Evolutionary conservation across 53 echinoderm and acorn worm genomes (phyloP).

Genomic region (Henricia sp.): DNA sequence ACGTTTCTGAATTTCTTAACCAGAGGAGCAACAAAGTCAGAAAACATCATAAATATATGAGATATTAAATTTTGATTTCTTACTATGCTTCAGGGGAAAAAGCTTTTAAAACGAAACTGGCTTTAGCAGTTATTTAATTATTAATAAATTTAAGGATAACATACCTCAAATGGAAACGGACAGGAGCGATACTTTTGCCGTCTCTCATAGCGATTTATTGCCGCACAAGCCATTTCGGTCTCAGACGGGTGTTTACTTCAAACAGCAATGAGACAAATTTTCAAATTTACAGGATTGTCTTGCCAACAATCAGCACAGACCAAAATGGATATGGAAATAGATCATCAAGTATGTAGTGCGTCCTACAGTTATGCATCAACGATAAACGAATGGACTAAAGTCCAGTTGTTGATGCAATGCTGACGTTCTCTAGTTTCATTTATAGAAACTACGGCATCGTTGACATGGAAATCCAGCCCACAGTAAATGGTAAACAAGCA

Average conservation of each 20-base stretch:
- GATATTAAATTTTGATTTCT: no score
- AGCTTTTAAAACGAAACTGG: neutral
- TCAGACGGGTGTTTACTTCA: neutral
- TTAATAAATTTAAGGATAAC: neutral
- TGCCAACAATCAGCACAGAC: no score
- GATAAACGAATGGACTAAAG: no score
- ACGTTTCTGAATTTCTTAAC: no score
- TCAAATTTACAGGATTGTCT: no score
- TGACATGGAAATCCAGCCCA: slow-evolving; percentile 16
- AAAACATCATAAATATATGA: no score
- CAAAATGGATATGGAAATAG: no score
- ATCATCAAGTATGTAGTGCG: no score
- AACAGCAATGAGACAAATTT: no score
- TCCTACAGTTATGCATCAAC: no score
- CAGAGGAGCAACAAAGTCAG: no score
- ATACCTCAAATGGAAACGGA: slow-evolving; percentile 66
- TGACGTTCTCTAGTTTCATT: slow-evolving; percentile 2
- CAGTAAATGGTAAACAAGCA: slow-evolving; percentile 6
- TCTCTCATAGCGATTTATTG: slow-evolving; percentile 62
- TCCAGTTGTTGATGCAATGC: slow-evolving; percentile 36
- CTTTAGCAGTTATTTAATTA: neutral
- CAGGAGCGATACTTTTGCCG: slow-evolving; percentile 76
- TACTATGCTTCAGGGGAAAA: no score
- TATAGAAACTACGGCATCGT: slow-evolving; percentile 4
- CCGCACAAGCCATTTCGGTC: slow-evolving; percentile 28